phyloP scores from a whole-genome alignment of 2,113 vertebrate genomes.

The Elaphurus davidianus region DNA sequence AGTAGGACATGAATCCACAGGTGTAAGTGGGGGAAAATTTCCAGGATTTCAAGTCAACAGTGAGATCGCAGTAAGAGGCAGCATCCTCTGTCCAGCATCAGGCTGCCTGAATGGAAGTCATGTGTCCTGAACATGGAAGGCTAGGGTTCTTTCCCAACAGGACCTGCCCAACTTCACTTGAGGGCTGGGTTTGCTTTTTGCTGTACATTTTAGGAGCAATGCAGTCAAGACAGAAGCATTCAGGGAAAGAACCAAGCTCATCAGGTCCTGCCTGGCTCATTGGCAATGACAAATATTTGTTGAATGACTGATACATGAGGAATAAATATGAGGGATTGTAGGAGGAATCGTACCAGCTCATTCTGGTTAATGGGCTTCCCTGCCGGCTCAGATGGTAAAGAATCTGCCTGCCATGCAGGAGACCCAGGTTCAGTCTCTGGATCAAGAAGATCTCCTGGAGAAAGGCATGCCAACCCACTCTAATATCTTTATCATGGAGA shows the following conservation, averaged over 20 bases:
- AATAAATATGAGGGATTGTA: not conserved
- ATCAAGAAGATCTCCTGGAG: not conserved
- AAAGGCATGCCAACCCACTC: not conserved
- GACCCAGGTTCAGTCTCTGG: not conserved
- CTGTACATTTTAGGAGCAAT: not conserved
- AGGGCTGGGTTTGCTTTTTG: no score
- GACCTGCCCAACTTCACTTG: not conserved
- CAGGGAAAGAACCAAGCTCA: not conserved
- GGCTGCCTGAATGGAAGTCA: accelerated
- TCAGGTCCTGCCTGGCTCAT: not conserved
- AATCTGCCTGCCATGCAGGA: not conserved
- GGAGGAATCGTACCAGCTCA: not conserved
- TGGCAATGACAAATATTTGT: not conserved
- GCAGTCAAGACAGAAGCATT: not conserved
- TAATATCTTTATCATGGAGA: not conserved
- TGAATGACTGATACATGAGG: not conserved
- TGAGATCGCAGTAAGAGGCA: not conserved
- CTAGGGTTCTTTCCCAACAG: accelerated
- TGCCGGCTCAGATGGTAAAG: not conserved
- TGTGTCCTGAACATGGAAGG: not conserved
- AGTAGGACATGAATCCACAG: not conserved
- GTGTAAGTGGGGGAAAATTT: not conserved
- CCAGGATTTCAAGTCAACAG: not conserved
- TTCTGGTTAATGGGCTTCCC: not conserved
- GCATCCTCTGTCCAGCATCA: accelerated